Base-by-base conservation (phyloP, 2,888 invertebrate genomes). In the Polylopha cassiicola region DNA sequence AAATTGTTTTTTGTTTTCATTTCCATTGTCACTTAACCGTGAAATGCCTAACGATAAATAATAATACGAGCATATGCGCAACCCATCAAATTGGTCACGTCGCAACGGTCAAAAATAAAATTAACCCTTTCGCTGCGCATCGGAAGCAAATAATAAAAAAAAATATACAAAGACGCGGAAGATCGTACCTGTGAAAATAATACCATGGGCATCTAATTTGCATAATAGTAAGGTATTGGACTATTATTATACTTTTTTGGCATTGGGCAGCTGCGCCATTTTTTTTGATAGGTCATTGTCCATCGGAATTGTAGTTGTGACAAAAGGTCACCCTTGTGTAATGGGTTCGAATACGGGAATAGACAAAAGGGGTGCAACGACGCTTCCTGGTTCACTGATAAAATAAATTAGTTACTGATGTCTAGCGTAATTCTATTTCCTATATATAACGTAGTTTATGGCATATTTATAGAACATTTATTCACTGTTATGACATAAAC, bases 221-320 rank as follows among this genome's bases (percentile, higher is more conserved):
- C 85, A 85, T 85, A 82, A 85, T 84, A 85, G 84, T 82, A 66
- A 68, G 57, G 67, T 54, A 53, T 71, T 73, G 66, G 74, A 75
- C 72, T 70, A 73, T 76, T 72, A 70, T 68, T 70, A 61, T 65
- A 61, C 66, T 66, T 61, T 72, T 67, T 63, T 67, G 60, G 53
- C 53, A 51, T 30, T 41, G 74, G 79, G 62, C 84, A 82, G 84
- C 84, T 82, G 81, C 76, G 61, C 58, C 55, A 51, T 56, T 57
- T 64, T 61, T 64, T 58, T 57, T 50, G 34, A 20, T 51, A 60
- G 76, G 79, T 73, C 80, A 74, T 81, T 80, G 78, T 78, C 76
- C 80, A 77, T 68, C 60, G 69, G 71, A 61, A 73, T 78, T 63
- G 59, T 60, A 63, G 61, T 59, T 58, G 58, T 37, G 58, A 61